phyloP scores from a whole-genome alignment of 2,888 invertebrate genomes.

The Pyrrhosoma nymphula region DNA sequence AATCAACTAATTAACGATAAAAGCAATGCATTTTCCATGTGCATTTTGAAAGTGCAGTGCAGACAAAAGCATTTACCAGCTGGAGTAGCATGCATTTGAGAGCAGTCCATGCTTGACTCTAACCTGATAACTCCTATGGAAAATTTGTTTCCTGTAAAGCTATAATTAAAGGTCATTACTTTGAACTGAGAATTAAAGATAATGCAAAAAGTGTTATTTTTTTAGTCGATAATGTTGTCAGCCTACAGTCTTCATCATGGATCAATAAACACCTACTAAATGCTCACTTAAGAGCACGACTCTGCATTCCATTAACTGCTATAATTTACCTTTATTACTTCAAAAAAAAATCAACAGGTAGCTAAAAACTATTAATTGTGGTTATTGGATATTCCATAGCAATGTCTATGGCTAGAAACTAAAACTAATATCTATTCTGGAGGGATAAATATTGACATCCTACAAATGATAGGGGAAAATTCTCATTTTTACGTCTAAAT shows the following conservation, averaged over 20 bases:
- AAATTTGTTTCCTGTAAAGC: slow-evolving; percentile 64
- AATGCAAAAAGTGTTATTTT: slow-evolving; percentile 61
- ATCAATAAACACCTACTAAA: slow-evolving; percentile 41
- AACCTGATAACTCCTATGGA: slow-evolving; percentile 63
- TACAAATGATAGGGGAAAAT: slow-evolving; percentile 22
- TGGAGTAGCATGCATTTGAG: slow-evolving; percentile 42
- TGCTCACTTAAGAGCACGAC: slow-evolving; percentile 33
- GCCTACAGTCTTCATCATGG: slow-evolving; percentile 50
- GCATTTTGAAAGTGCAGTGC: slow-evolving; percentile 17
- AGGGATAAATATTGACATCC: neutral
- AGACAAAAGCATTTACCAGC: slow-evolving; percentile 31
- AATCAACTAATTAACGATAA: neutral
- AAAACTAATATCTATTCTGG: slow-evolving; percentile 43
- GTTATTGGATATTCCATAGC: neutral
- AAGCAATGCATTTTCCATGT: slow-evolving; percentile 35
- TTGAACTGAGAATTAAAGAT: slow-evolving; percentile 38
- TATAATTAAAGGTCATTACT: slow-evolving; percentile 59
- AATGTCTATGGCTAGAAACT: slow-evolving; percentile 37
- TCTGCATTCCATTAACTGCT: slow-evolving; percentile 52
- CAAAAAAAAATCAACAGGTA: slow-evolving; percentile 36
- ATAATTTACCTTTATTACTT: slow-evolving; percentile 44
- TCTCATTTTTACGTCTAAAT: neutral
- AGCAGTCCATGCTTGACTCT: slow-evolving; percentile 60
- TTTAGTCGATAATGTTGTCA: slow-evolving; percentile 66
- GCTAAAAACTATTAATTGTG: slow-evolving; percentile 29